A percentile compares a stretch with the other conserved stretches of the same genome.
These are phyloP conservation scores for Heliconius eleuchia DNA, from an alignment of 1,140 invertebrate species.

Conservation along the genomic window DNA sequence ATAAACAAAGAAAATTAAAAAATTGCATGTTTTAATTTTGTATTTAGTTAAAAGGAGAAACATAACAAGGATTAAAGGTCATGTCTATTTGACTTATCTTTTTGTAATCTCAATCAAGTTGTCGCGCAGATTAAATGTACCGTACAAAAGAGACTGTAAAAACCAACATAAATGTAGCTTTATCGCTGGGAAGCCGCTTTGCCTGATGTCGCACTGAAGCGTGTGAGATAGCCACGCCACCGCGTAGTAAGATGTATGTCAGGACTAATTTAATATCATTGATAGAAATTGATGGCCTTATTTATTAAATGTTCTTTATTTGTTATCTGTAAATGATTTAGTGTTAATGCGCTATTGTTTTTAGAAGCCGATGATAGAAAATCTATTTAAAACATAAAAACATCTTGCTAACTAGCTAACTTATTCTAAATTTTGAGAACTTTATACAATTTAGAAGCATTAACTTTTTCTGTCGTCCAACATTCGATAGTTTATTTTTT, in stretches of 20 bases:
- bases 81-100: not conserved
- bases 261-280: not conserved
- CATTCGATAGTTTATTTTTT: too few relatives aligned
- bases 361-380: not conserved
- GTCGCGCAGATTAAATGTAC: constrained; percentile 52
- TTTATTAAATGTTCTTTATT: not conserved
- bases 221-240: constrained; percentile 3
- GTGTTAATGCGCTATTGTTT: not conserved
- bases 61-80: not conserved
- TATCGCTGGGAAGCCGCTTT: constrained; percentile 53
- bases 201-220: constrained; percentile 26
- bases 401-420: too few relatives aligned
- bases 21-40: not conserved
- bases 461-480: too few relatives aligned
- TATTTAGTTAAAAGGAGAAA: not conserved
- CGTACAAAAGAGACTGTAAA: constrained; percentile 58
- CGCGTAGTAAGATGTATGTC: not conserved
- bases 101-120: constrained; percentile 10
- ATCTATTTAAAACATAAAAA: too few relatives aligned
- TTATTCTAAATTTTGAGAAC: too few relatives aligned
- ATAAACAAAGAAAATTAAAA: not conserved
- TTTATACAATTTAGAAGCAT: too few relatives aligned
- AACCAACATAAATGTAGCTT: constrained; percentile 53
- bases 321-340: not conserved
- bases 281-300: not conserved